phyloP scores from a whole-genome alignment of 2,797 vertebrate genomes.

The Streptopelia turtur region DNA sequence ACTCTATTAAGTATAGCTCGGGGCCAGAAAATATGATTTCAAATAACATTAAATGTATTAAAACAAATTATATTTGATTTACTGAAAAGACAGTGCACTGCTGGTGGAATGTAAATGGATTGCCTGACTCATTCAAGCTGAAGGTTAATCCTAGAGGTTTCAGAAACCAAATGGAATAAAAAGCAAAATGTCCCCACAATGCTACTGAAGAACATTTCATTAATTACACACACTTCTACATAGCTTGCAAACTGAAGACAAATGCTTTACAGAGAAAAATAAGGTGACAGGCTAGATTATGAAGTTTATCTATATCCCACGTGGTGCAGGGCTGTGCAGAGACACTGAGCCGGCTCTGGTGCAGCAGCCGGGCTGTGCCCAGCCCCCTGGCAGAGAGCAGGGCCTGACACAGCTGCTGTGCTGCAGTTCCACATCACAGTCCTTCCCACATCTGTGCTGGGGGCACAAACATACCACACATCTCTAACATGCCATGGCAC shows the following conservation, averaged over 20 bases:
- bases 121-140: not conserved
- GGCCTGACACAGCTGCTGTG: fast-evolving
- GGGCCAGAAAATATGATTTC: not conserved
- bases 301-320: not conserved
- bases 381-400: not conserved
- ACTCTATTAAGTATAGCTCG: not conserved
- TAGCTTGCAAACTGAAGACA: not conserved
- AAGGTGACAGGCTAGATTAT: not conserved
- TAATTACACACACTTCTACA: not conserved
- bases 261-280: not conserved
- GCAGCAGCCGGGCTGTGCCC: not conserved
- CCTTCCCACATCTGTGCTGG: not conserved
- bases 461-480: not conserved
- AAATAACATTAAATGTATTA: conserved; percentile 21
- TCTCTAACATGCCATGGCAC: not conserved
- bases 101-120: not conserved
- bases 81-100: not conserved
- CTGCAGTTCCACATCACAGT: fast-evolving
- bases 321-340: fast-evolving
- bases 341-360: not conserved
- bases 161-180: not conserved
- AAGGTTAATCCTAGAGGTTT: conserved; percentile 18
- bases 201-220: not conserved
- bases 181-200: not conserved
- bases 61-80: conserved; percentile 16